Percentiles rank a stretch among this genome's conserved stretches.
phyloP scores from a whole-genome alignment of 2,113 vertebrate species.

The Megalops atlanticus region DNA sequence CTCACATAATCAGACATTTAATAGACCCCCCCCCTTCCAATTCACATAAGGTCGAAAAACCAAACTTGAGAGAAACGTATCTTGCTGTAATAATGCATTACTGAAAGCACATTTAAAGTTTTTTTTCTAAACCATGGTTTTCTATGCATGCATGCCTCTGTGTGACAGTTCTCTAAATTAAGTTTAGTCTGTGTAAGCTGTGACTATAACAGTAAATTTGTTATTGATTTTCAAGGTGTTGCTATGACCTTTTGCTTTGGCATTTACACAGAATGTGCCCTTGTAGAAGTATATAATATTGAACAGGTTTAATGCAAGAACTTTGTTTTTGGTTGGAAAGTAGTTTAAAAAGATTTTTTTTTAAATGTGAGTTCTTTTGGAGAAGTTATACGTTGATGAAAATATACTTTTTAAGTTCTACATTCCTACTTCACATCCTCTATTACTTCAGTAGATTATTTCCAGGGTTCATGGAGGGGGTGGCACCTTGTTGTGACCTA shows the following conservation, averaged over 20 bases:
- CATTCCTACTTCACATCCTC: too few species aligned
- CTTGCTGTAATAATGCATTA: background rate
- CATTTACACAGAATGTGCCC: background rate
- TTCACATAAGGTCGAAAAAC: background rate
- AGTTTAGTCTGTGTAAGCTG: background rate
- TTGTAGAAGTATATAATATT: background rate
- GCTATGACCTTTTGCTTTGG: background rate
- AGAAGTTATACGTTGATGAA: too few species aligned
- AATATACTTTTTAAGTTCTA: too few species aligned
- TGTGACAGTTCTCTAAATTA: background rate
- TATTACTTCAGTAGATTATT: too few species aligned
- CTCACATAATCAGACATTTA: background rate
- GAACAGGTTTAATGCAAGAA: background rate
- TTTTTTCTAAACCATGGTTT: background rate
- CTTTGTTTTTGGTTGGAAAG: background rate
- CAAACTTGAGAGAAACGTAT: background rate
- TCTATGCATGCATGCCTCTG: background rate
- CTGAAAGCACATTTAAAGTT: background rate
- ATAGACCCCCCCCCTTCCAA: background rate
- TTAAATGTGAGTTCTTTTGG: too few species aligned
- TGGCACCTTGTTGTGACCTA: too few species aligned
- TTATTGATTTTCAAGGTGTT: background rate
- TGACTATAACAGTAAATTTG: background rate
- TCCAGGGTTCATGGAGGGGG: too few species aligned
- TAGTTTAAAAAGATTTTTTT: too few species aligned